Conservation (phyloP, 2,113 vertebrate species). For the Ginglymostoma cirratum region DNA sequence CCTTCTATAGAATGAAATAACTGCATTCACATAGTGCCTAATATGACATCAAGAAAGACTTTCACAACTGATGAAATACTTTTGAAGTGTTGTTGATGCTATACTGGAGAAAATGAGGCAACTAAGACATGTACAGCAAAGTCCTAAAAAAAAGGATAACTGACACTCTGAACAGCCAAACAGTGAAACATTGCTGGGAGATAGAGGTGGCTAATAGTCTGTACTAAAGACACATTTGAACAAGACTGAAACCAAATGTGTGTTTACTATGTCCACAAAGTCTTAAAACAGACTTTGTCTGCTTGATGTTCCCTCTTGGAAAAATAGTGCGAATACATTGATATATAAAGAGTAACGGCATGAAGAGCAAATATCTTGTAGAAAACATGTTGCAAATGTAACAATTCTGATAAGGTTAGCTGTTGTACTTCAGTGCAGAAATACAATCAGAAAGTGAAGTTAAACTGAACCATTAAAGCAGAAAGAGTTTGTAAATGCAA, state of each 20-base stretch:
- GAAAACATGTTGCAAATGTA: background rate
- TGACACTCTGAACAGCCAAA: background rate
- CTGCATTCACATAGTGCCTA: background rate
- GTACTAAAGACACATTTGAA: background rate
- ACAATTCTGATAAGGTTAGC: background rate
- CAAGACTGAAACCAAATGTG: background rate
- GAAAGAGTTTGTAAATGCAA: background rate
- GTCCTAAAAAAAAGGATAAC: background rate
- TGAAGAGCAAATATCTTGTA: background rate
- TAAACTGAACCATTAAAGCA: background rate
- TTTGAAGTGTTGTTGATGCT: background rate
- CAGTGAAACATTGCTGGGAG: background rate
- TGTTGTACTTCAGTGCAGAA: background rate
- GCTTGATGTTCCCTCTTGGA: background rate
- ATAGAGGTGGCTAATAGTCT: background rate
- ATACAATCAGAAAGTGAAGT: background rate
- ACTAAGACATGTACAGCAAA: background rate
- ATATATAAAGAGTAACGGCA: slow-evolving; percentile 7
- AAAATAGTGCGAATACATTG: slow-evolving; percentile 7
- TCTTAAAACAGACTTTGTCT: slow-evolving; percentile 24
- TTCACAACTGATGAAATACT: background rate
- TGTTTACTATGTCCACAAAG: background rate
- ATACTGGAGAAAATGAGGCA: background rate
- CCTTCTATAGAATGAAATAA: background rate
- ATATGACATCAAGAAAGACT: background rate